Percentiles rank a stretch among this genome's conserved stretches.
phyloP scores from a whole-genome alignment of 2,888 invertebrate genomes.

The Punctoribates punctum region DNA sequence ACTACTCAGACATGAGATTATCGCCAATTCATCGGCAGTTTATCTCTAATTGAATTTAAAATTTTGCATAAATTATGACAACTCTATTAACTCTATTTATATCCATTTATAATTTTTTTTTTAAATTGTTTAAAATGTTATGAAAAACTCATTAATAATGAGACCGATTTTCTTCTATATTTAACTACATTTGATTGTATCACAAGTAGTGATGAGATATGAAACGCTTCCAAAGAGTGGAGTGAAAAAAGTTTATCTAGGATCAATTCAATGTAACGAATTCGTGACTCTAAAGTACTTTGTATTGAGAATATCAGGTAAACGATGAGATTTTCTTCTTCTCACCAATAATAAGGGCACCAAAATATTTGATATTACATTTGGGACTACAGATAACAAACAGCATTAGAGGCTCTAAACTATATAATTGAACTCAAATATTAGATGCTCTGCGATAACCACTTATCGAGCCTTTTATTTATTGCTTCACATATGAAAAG shows the following conservation, averaged over 20 bases:
- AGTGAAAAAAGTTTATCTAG: conserved; percentile 14
- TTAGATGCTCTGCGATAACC: background rate
- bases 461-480: conserved; percentile 17
- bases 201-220: conserved; percentile 3
- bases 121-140: background rate
- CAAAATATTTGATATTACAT: conserved; percentile 7
- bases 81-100: background rate
- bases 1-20: background rate
- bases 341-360: background rate
- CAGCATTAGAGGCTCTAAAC: conserved; percentile 13
- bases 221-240: background rate
- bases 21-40: background rate
- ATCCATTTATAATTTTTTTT: background rate
- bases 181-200: conserved; percentile 17
- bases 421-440: conserved; percentile 8
- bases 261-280: conserved; percentile 18
- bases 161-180: conserved; percentile 2
- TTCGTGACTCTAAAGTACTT: conserved; percentile 21
- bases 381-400: conserved; percentile 3
- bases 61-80: conserved; percentile 10
- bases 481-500: conserved; percentile 21
- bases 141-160: background rate
- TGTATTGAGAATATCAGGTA: background rate
- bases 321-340: conserved; percentile 18
- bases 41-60: background rate